Conservation (phyloP, 2,797 vertebrate species). For the Helicolenus hilgendorfi region DNA sequence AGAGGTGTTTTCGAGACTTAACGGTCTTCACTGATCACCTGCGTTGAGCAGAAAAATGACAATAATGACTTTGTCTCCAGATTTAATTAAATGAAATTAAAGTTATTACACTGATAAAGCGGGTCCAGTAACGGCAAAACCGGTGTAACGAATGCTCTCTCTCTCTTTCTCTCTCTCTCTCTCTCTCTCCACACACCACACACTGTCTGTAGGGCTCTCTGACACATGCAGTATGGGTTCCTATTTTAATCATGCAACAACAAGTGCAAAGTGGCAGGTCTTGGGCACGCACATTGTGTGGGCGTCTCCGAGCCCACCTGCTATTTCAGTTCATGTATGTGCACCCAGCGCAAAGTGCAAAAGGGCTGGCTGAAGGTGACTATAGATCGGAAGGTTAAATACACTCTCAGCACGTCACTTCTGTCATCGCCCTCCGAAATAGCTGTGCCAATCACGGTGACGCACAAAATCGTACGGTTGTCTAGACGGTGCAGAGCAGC, state of each 20-base stretch:
- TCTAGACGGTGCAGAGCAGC: not conserved
- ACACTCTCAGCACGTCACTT: not conserved
- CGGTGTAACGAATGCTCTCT: not conserved
- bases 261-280: not conserved
- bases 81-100: constrained; percentile 33
- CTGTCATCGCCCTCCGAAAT: not conserved
- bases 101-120: constrained; percentile 40
- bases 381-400: not conserved
- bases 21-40: constrained; percentile 14
- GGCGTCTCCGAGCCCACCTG: not conserved
- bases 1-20: constrained; percentile 52
- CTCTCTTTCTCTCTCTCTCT: too few relatives aligned
- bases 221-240: constrained; percentile 24
- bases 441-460: not conserved
- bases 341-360: not conserved
- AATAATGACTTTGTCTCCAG: constrained; percentile 8
- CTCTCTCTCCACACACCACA: too few relatives aligned
- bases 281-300: not conserved
- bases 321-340: not conserved
- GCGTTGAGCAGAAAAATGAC: constrained; percentile 3
- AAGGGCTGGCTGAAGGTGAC: not conserved
- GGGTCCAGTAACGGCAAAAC: not conserved
- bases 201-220: constrained; percentile 11
- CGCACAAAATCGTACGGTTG: not conserved
- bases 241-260: not conserved